Percentiles rank a stretch among this genome's conserved stretches.
Conservation (phyloP, 2,113 vertebrate species). For the Catagonus wagneri region DNA sequence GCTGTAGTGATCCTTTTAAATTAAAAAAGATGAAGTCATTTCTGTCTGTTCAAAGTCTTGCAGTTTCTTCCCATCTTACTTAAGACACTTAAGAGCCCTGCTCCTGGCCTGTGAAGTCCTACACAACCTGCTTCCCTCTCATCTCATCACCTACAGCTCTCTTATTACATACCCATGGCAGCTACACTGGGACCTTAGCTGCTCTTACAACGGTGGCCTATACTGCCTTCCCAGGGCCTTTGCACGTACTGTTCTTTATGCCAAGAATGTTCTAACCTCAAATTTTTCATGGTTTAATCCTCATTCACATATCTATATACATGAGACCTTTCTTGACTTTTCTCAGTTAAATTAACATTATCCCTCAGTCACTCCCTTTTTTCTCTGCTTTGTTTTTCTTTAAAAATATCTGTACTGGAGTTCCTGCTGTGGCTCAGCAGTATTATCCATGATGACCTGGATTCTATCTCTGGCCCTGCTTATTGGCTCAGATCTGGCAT, state of each 20-base stretch:
- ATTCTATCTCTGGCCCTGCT: no score
- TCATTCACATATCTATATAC: not conserved
- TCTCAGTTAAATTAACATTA: not conserved
- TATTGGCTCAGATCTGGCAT: no score
- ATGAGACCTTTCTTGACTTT: not conserved
- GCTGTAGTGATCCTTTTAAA: not conserved
- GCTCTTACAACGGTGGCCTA: not conserved
- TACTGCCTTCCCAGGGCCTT: not conserved
- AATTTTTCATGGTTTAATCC: not conserved
- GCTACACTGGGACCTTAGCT: not conserved
- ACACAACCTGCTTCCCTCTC: not conserved
- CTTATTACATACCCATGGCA: not conserved
- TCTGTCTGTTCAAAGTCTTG: conserved; percentile 21
- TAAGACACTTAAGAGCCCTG: not conserved
- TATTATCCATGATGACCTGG: no score
- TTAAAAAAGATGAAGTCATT: not conserved
- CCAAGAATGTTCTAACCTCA: not conserved
- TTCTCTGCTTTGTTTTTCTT: conserved; percentile 24
- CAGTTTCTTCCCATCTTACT: not conserved
- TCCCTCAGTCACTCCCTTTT: not conserved
- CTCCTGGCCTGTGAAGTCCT: not conserved
- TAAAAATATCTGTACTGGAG: not conserved
- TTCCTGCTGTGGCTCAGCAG: no score
- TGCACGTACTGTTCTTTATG: conserved; percentile 22
- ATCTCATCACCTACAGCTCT: not conserved